Conservation (phyloP, 2,113 vertebrate genomes). For the Astur gentilis region DNA sequence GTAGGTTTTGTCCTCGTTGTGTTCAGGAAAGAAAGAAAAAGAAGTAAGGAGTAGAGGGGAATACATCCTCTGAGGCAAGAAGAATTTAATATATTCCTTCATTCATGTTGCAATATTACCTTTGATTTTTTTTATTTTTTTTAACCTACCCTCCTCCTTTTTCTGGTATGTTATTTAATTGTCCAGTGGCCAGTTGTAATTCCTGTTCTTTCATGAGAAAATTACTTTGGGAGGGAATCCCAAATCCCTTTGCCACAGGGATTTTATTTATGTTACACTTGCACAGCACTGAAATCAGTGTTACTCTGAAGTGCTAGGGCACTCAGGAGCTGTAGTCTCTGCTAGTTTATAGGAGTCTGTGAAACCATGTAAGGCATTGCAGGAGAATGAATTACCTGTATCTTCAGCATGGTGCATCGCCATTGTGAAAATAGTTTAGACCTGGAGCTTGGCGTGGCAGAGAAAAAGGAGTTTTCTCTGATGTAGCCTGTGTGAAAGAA, state of each 20-base stretch:
- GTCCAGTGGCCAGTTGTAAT: slow-evolving; percentile 61
- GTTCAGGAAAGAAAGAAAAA: slow-evolving; percentile 94
- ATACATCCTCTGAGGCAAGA: not conserved
- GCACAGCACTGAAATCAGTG: not conserved
- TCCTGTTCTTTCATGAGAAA: slow-evolving; percentile 22
- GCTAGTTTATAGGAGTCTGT: not conserved
- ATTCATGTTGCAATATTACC: slow-evolving; percentile 55
- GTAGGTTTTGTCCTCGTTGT: slow-evolving; percentile 95
- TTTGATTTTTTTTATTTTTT: slow-evolving; percentile 18
- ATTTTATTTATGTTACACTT: slow-evolving; percentile 22
- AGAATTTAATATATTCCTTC: slow-evolving; percentile 45
- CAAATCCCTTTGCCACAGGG: not conserved
- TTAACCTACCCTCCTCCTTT: slow-evolving; percentile 38
- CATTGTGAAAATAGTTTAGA: not conserved
- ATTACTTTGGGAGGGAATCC: not conserved
- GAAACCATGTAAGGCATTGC: not conserved
- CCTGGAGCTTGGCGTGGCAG: not conserved
- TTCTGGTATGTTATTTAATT: slow-evolving; percentile 47
- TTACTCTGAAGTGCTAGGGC: not conserved
- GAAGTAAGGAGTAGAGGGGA: slow-evolving; percentile 74
- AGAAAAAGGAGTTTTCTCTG: not conserved
- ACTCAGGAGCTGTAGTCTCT: not conserved
- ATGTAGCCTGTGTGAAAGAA: not conserved
- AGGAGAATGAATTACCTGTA: not conserved
- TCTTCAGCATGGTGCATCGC: not conserved